Base-by-base conservation (phyloP, 2,888 invertebrate species). In the Pachliopta kotzebuea region DNA sequence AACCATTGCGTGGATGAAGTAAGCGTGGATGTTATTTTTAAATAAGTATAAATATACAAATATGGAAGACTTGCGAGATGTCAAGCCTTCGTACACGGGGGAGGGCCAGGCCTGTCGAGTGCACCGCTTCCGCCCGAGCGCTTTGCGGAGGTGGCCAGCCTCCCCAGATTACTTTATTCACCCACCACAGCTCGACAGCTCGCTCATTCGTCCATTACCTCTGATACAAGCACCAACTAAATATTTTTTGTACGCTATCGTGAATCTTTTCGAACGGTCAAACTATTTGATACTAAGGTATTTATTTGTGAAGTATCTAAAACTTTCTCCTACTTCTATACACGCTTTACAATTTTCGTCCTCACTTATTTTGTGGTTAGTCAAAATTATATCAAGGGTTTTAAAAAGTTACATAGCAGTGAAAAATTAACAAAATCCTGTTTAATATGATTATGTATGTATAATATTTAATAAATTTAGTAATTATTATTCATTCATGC, bases 101-200 rank as follows among this genome's bases (percentile, higher is more conserved):
- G 68, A 70, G 71, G 72, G 67, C 65, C 62, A 69, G 71, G 76
- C 74, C 83, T 84, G 84, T 83, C 84, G 72, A 74, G 60, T 69
- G 75, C 84, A 83, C 70, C 62, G 67, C 66, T 78, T 77, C 76
- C 80, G 76, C 81, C 68, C 74, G 72, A 75, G 76, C 73, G 78
- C 73, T 42, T 67, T 68, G 68, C 65, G 69, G 70, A 72, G 76
- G 74, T 78, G 76, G 77, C 76, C 73, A 69, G 68, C 70, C 65
- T 74, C 77, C 77, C 71, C 76, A 73, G 57, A 66, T 63, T 54
- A 56, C 65, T 68, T 75, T 60, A 50, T 58, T 56, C 61, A 54
- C 79, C 67, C 78, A 82, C 81, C 78, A 75, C 71, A 57, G 60
- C 60, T 45, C 71, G 71, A 73, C 67, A 63, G 71, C 70, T 71